phyloP scores from a whole-genome alignment of 2,113 vertebrate genomes.

The Elanoides forficatus region DNA sequence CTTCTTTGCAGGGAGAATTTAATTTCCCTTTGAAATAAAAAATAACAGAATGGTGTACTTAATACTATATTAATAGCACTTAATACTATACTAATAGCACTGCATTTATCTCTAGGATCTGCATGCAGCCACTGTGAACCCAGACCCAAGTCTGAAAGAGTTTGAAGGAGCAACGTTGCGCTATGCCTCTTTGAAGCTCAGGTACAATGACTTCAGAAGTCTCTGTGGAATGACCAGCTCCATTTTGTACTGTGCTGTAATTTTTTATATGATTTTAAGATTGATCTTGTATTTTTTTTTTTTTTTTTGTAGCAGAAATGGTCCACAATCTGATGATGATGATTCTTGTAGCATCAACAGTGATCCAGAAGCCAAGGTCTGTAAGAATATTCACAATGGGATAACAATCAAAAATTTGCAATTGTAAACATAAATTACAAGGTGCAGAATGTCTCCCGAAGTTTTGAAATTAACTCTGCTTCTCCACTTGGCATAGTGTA shows the following conservation, averaged over 20 bases:
- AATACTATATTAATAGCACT: neutral
- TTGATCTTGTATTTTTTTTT: neutral
- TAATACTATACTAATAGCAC: neutral
- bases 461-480: neutral
- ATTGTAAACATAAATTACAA: neutral
- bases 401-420: neutral
- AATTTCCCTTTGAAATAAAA: conserved; percentile 36
- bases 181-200: conserved; percentile 93
- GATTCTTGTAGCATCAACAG: conserved; percentile 88
- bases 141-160: conserved; percentile 92
- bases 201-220: conserved; percentile 67
- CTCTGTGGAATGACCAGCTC: neutral
- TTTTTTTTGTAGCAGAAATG: conserved; percentile 69
- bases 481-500: neutral
- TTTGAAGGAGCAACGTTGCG: conserved; percentile 93
- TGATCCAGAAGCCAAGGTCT: conserved; percentile 90
- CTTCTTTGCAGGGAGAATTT: conserved; percentile 65
- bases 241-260: neutral
- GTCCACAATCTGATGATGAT: conserved; percentile 87
- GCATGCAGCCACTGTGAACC: conserved; percentile 90
- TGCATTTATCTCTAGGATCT: conserved; percentile 80
- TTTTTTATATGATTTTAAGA: neutral
- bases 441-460: neutral
- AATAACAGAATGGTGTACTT: neutral
- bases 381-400: neutral